Evolutionary conservation across 2,113 vertebrate species (phyloP).

Genomic region (Phycodurus eques): DNA sequence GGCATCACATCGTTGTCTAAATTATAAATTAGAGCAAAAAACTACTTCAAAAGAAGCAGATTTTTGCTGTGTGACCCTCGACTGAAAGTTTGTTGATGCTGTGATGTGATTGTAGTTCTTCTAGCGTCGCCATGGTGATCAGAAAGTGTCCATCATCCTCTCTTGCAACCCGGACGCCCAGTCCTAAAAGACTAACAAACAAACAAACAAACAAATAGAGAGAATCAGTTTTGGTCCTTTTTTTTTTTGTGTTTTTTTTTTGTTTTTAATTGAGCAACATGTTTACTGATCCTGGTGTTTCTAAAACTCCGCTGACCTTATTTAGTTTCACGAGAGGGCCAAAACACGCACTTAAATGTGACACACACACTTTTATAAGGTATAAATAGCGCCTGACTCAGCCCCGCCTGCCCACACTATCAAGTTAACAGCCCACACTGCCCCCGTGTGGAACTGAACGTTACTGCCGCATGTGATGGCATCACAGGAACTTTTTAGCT

Average conservation of each 20-base stretch:
- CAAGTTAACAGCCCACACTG: constrained; percentile 26
- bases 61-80: neutral
- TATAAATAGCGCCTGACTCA: constrained; percentile 60
- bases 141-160: neutral
- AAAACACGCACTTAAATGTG: constrained; percentile 36
- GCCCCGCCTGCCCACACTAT: constrained; percentile 30
- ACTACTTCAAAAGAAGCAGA: neutral
- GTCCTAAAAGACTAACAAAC: neutral
- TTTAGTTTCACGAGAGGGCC: constrained; percentile 42
- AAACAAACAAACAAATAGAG: neutral
- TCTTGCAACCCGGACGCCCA: neutral
- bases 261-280: neutral
- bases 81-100: neutral
- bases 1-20: neutral
- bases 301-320: neutral
- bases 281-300: neutral
- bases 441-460: constrained; percentile 48
- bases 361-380: constrained; percentile 16
- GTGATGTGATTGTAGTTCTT: neutral
- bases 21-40: constrained; percentile 1
- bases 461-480: constrained; percentile 21
- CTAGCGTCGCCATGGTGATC: neutral
- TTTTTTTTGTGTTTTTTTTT: too few species aligned
- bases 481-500: neutral
- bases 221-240: neutral